Evolutionary conservation across 2,888 invertebrate genomes (phyloP), one percentile per base, ranked within the genome.

Genomic region (Nasonovia ribisnigri): DNA sequence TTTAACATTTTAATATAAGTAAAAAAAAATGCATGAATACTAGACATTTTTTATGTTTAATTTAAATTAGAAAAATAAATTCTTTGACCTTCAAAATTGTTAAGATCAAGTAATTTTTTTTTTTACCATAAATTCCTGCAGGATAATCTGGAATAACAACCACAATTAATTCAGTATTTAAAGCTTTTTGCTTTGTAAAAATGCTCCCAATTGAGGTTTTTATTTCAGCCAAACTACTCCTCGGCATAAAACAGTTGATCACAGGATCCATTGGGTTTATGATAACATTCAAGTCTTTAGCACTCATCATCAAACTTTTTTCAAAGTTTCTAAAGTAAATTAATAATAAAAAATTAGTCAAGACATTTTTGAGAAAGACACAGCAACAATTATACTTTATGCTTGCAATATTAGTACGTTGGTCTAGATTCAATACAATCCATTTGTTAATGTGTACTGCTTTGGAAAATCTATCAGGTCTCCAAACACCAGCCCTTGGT

Each of bases 361-460:
- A 60, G n/a, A 60, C 11, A 24, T 24, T 60, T 24, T 84, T 57
- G n/a, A 26, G 20, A 36, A 48, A 51, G 29, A 88, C 8, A 54
- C 4, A n/a, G 26, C 16, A 10, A 46, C 11, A 11, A 89, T 90
- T 84, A 88, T 86, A 93, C 90, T 93, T 90, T 77, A 91, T 90
- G 0, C 94, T 90, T 67, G 10, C 0, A 95, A 54, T 95, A 42
- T 92, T 91, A 0, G 95, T 95, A 88, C 94, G 94, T 29, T 95
- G 94, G 94, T 96, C 95, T 20, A 96, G 95, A 95, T 95, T 96
- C 1, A 96, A 95, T 90, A 97, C 96, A 0, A 96, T 96, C 97
- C 97, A 97, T 2, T 95, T 94, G 0, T 88, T 94, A 54, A 96
- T 94, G 13, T n/a, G n/a, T 42, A 90, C 92, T 6, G 95, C 92